Evolutionary conservation across 35 echinoderm and acorn worm genomes (phyloP).

Genomic region (Lytechinus variegatus): DNA sequence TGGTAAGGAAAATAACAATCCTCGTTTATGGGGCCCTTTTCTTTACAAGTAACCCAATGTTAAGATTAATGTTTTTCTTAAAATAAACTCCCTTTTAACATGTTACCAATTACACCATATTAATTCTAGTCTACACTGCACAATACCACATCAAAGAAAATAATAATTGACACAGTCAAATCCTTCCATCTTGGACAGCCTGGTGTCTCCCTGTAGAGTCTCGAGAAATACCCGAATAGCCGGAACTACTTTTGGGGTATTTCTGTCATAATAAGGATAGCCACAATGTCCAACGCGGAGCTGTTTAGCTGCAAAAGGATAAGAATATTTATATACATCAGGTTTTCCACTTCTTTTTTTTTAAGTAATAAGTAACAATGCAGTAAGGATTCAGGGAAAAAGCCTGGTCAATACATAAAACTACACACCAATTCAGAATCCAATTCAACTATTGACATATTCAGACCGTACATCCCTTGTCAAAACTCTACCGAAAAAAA

Average conservation of each 20-base stretch:
- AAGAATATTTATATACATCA: not conserved
- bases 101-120: not conserved
- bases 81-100: not conserved
- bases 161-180: constrained; percentile 9
- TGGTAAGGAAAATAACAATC: no score
- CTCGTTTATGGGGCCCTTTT: no score
- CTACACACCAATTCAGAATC: no score
- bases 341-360: not conserved
- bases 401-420: no score
- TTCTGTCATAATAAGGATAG: constrained; percentile 52
- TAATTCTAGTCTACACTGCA: not conserved
- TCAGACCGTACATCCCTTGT: no score
- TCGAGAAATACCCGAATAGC: constrained; percentile 32
- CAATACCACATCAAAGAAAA: not conserved
- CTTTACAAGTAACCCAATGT: no score
- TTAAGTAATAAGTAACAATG: not conserved
- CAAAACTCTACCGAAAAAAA: no score
- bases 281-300: constrained; percentile 32
- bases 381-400: no score
- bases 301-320: constrained; percentile 7
- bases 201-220: constrained; percentile 29
- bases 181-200: constrained; percentile 36
- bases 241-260: constrained; percentile 22
- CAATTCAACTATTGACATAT: no score
- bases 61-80: not conserved